phyloP scores from a whole-genome alignment of 2,113 vertebrate species.

The Zootoca vivipara region DNA sequence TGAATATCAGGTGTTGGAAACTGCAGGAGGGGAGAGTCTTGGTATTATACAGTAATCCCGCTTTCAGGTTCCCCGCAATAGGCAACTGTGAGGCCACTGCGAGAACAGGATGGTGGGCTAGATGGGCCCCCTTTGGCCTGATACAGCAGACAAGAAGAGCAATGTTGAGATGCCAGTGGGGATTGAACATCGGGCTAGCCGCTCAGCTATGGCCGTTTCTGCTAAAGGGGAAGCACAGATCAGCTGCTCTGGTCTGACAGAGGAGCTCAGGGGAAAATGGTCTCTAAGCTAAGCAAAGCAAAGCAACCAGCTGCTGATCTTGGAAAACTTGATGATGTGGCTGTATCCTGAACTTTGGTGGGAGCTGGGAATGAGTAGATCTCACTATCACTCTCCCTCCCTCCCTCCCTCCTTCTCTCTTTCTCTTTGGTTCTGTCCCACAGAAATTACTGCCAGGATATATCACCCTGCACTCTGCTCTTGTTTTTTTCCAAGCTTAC shows the following conservation, averaged over 20 bases:
- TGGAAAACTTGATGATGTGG: neutral
- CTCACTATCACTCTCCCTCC: neutral
- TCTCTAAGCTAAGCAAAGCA: rapidly evolving
- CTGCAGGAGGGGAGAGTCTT: too few species aligned
- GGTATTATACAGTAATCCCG: too few species aligned
- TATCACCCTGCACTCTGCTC: constrained; percentile 23
- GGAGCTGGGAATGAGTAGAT: neutral
- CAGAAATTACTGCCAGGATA: neutral
- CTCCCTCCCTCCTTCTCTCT: neutral
- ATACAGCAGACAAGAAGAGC: too few species aligned
- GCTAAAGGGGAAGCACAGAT: neutral
- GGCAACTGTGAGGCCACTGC: too few species aligned
- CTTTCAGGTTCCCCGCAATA: too few species aligned
- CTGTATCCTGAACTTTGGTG: neutral
- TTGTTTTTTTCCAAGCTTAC: constrained; percentile 25
- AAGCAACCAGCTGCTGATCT: neutral
- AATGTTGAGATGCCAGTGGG: too few species aligned
- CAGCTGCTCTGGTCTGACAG: rapidly evolving
- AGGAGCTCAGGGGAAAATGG: too few species aligned
- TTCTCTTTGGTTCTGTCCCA: neutral
- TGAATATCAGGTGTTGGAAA: too few species aligned
- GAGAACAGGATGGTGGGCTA: too few species aligned
- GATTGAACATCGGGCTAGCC: too few species aligned
- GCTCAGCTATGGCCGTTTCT: too few species aligned
- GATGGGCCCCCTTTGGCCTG: too few species aligned